Evolutionary conservation across 2,888 invertebrate species (phyloP).

Genomic region (Ichneumoninae sp.): DNA sequence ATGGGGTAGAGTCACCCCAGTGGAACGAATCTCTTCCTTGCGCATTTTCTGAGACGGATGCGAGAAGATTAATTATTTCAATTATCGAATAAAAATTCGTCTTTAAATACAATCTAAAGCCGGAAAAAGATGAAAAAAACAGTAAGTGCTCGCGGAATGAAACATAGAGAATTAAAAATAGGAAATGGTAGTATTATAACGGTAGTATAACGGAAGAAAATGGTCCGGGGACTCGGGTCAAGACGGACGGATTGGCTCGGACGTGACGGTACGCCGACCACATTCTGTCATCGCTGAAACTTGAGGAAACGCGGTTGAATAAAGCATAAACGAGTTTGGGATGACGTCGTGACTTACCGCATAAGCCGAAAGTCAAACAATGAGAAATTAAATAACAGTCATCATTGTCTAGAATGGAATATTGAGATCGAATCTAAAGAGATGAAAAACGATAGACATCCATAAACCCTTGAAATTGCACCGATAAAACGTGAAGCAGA

Average conservation of each 20-base stretch:
- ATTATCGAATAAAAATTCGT: conserved; percentile 21
- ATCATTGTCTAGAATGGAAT: neutral
- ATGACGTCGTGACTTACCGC: neutral
- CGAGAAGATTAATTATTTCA: conserved; percentile 54
- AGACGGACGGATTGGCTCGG: conserved; percentile 42
- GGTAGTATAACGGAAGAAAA: no score
- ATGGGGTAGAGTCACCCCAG: conserved; percentile 55
- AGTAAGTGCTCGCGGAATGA: conserved; percentile 28
- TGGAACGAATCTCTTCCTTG: conserved; percentile 60
- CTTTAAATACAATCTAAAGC: conserved; percentile 2
- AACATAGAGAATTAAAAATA: conserved; percentile 23
- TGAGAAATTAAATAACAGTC: conserved; percentile 17
- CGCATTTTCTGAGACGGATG: conserved; percentile 42
- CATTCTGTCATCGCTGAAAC: conserved; percentile 5
- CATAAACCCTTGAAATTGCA: no score
- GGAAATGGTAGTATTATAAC: conserved; percentile 47
- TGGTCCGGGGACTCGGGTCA: conserved; percentile 1
- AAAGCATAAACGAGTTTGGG: neutral
- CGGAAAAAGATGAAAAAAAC: conserved; percentile 48
- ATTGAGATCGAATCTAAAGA: neutral
- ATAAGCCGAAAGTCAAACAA: neutral
- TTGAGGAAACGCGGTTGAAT: conserved; percentile 10
- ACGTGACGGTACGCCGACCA: conserved; percentile 46
- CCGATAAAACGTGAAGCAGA: no score
- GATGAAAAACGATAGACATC: no score